Evolutionary conservation across 2,113 vertebrate genomes (phyloP).

Genomic region (Tragulus kanchil): DNA sequence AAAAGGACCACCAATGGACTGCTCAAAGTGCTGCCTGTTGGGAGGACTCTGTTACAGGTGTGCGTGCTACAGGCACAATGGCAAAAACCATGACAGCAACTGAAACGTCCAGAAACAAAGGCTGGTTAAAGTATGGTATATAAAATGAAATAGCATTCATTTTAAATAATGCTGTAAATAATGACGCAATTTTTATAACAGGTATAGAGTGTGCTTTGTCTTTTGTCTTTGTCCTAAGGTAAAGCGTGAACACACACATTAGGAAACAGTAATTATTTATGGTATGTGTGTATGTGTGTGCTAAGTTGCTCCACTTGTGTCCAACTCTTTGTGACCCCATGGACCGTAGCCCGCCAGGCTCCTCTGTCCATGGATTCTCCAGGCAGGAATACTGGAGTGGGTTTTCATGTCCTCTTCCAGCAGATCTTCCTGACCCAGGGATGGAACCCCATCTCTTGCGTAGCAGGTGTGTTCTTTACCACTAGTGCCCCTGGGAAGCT

Average conservation of each 20-base stretch:
- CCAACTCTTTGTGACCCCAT: neutral
- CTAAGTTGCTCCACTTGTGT: neutral
- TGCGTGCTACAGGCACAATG: neutral
- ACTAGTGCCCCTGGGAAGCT: neutral
- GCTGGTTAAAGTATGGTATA: neutral
- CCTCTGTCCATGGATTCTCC: neutral
- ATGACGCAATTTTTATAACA: neutral
- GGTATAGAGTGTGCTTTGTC: neutral
- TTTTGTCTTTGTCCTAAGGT: neutral
- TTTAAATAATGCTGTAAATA: neutral
- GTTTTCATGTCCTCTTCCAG: neutral
- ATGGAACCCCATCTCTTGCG: neutral
- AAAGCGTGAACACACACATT: neutral
- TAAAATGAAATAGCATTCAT: neutral
- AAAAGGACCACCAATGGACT: neutral
- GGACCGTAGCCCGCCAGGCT: neutral
- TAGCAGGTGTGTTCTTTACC: neutral
- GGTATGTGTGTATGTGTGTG: neutral
- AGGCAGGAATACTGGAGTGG: neutral
- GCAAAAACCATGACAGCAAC: neutral
- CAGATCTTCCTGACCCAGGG: neutral
- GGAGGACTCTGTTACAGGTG: neutral
- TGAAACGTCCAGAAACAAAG: neutral
- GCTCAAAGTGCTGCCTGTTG: neutral
- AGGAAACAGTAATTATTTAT: neutral